Percentiles rank a stretch among this genome's conserved stretches.
These are phyloP conservation scores for Chrysolina haemoptera DNA, from an alignment of 2,888 invertebrate species.

Conservation along the genomic window DNA sequence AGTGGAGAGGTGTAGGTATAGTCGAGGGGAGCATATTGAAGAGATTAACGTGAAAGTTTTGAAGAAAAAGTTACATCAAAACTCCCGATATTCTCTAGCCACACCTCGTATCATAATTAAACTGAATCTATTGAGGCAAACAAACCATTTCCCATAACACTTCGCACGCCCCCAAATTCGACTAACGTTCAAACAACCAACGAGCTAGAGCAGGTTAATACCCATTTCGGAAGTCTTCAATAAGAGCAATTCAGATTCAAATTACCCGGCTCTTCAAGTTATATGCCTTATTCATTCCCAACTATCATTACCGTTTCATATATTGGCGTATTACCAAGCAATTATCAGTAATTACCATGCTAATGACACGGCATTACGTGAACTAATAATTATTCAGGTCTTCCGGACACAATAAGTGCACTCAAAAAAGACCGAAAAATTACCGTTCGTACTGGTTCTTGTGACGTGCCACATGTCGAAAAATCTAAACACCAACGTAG, in stretches of 20 bases:
- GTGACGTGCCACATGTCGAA: conserved; percentile 56
- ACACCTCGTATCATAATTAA: no score
- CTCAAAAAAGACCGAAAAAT: conserved; percentile 53
- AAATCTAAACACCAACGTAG: conserved; percentile 57
- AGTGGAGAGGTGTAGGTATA: no score
- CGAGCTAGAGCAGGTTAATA: background rate
- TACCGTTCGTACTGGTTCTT: conserved; percentile 48
- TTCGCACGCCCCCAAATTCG: conserved; percentile 17
- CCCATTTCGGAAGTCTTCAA: conserved; percentile 25
- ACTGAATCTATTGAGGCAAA: background rate
- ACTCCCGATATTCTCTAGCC: no score
- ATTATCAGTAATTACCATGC: conserved; percentile 30
- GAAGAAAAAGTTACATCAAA: no score
- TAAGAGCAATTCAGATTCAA: conserved; percentile 24
- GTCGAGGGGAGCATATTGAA: no score
- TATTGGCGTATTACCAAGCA: conserved; percentile 30
- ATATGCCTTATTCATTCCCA: conserved; percentile 22
- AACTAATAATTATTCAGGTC: conserved; percentile 40
- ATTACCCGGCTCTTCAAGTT: conserved; percentile 21
- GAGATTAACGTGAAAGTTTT: no score
- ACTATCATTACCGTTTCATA: conserved; percentile 27
- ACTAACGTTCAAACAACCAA: background rate
- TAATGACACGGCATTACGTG: conserved; percentile 36
- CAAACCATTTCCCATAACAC: conserved; percentile 13
- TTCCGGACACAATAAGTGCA: conserved; percentile 50